Evolutionary conservation across 2,797 vertebrate genomes (phyloP), one percentile per base, ranked within the genome.

Genomic region (Lophura swinhoii): DNA sequence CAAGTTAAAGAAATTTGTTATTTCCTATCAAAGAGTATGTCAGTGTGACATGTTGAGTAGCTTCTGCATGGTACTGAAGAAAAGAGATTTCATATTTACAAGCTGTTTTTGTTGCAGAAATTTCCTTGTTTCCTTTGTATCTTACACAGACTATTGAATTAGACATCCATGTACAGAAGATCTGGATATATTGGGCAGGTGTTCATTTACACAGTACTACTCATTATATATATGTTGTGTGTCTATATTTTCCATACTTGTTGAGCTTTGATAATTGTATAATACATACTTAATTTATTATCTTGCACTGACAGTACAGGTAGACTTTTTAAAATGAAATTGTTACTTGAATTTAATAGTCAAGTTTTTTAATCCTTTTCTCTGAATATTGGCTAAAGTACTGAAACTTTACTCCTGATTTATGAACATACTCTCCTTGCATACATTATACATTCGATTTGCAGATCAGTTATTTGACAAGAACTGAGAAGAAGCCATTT

Each of bases 391-490:
- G 58, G 37, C 29, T 17, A 35, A 24, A 59, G 8, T 60, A 56
- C 33, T 62, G 23, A 33, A 81, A 71, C 35, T 94, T 80, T 67
- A 56, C 16, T 83, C 44, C 46, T 71, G 26, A 46, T 93, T 78
- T 91, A 72, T 33, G 43, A 85, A 22, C 66, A 87, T 39, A 67
- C 10, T 81, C 9, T 48, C 28, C 35, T 51, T 67, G 55, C 70
- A 55, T 77, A 12, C 44, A 14, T 89, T 68, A 51, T 77, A 35
- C 59, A 67, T 72, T 67, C 43, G 78, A 80, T 60, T 31, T 91
- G 63, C 4, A n/a, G 72, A 83, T 88, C 44, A n/a, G 60, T 91
- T 89, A 53, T 83, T 89, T 93, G 67, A 90, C 59, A 88, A 90
- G 51, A 48, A 63, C 59, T 88, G 51, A 59, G 76, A 51, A n/a